These are phyloP conservation scores for Pelvicachromis taeniatus DNA, from an alignment of 2,113 vertebrate species.

Conservation along the genomic window DNA sequence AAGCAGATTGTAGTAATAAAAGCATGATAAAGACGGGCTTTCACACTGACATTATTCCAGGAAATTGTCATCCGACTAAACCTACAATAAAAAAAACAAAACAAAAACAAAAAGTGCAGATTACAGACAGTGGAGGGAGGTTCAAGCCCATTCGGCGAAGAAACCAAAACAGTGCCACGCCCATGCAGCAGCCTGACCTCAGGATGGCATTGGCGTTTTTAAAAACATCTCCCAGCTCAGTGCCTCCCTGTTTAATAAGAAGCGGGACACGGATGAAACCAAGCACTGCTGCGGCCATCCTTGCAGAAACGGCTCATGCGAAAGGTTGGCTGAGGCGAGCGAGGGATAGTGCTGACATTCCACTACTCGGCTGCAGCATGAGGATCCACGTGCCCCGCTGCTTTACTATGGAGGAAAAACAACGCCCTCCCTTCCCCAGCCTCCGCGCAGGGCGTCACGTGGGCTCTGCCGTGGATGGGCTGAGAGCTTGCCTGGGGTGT, in stretches of 20 bases:
- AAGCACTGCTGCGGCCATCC: conserved; percentile 52
- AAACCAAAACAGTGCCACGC: conserved; percentile 50
- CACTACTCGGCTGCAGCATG: conserved; percentile 69
- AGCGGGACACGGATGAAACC: conserved; percentile 25
- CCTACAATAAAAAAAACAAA: not conserved
- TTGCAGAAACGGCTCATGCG: conserved; percentile 5
- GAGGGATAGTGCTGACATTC: conserved; percentile 64
- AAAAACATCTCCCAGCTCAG: not conserved
- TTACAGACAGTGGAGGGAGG: not conserved
- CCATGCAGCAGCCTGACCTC: conserved; percentile 66
- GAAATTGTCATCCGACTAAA: not conserved
- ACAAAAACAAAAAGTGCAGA: not conserved
- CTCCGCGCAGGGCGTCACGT: conserved; percentile 35
- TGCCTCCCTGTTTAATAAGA: not conserved
- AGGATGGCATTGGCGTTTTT: conserved; percentile 34
- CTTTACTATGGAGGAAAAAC: conserved; percentile 65
- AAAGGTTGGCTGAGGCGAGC: conserved; percentile 16
- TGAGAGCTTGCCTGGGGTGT: conserved; percentile 48
- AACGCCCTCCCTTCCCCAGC: conserved; percentile 46
- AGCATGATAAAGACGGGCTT: not conserved
- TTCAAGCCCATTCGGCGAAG: not conserved
- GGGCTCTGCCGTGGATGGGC: conserved; percentile 45
- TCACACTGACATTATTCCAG: not conserved
- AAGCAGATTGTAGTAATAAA: not conserved
- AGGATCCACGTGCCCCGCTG: conserved; percentile 67